A percentile compares a stretch with the other conserved stretches of the same genome.
phyloP scores from a whole-genome alignment of 2,888 invertebrate genomes.

The Lamproptera curius region DNA sequence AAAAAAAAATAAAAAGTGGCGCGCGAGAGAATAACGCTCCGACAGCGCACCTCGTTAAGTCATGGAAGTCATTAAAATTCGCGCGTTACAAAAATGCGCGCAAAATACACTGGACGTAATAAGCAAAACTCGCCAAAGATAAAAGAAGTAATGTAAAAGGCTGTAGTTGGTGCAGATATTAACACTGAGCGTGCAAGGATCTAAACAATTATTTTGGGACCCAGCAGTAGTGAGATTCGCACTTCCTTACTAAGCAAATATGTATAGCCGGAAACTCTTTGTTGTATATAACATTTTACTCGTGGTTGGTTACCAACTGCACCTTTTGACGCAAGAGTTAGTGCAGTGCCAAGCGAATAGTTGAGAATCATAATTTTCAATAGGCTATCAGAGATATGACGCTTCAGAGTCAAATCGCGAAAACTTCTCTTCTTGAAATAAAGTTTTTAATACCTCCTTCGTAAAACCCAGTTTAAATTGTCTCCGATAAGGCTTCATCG shows the following conservation, averaged over 20 bases:
- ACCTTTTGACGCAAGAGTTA: too few species aligned
- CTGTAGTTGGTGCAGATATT: too few species aligned
- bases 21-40: background rate
- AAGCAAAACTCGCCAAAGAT: too few species aligned
- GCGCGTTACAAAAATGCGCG: slow-evolving; percentile 2
- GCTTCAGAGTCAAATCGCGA: background rate
- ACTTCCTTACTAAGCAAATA: background rate
- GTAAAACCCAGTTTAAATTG: background rate
- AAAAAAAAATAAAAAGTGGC: background rate
- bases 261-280: background rate
- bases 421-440: background rate
- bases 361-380: background rate
- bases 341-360: too few species aligned
- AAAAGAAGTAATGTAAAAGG: too few species aligned
- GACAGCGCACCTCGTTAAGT: slow-evolving; percentile 7
- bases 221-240: background rate
- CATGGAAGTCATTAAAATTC: slow-evolving; percentile 15
- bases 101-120: slow-evolving; percentile 8
- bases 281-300: background rate
- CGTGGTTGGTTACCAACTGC: too few species aligned
- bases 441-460: background rate
- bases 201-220: background rate
- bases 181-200: background rate
- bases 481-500: background rate
- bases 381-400: background rate